Conservation (phyloP, 1,140 invertebrate species). For the Triops longicaudatus region DNA sequence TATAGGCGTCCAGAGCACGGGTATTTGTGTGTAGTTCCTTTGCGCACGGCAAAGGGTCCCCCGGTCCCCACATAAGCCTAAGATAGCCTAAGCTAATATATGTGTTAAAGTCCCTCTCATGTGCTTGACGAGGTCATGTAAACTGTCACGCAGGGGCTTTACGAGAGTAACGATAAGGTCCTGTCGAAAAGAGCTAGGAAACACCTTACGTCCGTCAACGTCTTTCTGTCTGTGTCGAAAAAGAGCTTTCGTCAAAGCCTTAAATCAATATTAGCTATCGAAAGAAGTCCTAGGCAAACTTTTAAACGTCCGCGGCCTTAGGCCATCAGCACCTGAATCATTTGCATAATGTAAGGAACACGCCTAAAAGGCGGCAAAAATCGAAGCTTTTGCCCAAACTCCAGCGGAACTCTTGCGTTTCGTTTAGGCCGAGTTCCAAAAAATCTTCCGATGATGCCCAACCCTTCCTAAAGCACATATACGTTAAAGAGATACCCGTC, state of each 20-base stretch:
- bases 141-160: constrained; percentile 1
- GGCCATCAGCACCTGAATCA: not conserved
- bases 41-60: not conserved
- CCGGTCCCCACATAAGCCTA: not conserved
- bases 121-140: not conserved
- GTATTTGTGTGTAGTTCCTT: not conserved
- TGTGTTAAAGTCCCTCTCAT: not conserved
- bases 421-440: not conserved
- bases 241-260: not conserved
- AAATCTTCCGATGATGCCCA: not conserved
- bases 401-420: not conserved
- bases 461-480: too few species aligned
- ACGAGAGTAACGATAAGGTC: not conserved
- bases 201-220: not conserved
- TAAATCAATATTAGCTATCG: constrained; percentile 12
- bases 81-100: constrained; percentile 2
- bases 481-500: too few species aligned
- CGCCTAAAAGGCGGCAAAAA: not conserved
- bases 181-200: not conserved
- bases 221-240: not conserved
- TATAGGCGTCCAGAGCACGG: not conserved
- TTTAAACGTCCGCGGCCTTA: not conserved
- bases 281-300: not conserved
- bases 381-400: not conserved
- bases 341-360: not conserved